A percentile compares a stretch with the other conserved stretches of the same genome.
Evolutionary conservation across 2,797 vertebrate genomes (phyloP).

Genomic region (Bufotes viridis): DNA sequence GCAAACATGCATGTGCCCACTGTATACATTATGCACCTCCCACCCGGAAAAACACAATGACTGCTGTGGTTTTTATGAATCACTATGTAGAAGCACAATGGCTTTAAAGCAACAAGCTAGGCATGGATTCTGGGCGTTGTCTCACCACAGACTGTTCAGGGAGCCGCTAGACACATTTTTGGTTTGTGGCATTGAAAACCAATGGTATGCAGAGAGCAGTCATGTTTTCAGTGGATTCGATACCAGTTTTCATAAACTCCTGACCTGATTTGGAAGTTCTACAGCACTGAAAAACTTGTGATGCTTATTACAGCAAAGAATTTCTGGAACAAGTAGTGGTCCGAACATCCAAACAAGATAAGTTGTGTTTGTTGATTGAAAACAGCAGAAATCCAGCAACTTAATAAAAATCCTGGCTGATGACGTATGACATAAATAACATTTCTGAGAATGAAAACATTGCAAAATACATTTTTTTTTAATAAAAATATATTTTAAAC

Average conservation of each 20-base stretch:
- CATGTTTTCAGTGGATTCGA: conserved; percentile 45
- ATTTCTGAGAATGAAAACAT: background rate
- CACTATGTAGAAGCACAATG: background rate
- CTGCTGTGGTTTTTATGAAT: conserved; percentile 22
- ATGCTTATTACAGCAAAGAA: conserved; percentile 7
- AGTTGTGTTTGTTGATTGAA: conserved; percentile 19
- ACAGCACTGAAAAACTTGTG: background rate
- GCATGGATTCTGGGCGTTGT: conserved; percentile 30
- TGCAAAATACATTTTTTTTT: background rate
- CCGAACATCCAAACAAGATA: background rate
- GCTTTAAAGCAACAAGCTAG: conserved; percentile 6
- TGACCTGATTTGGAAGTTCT: conserved; percentile 46
- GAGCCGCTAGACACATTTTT: conserved; percentile 40
- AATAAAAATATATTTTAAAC: too few species aligned
- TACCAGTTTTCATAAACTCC: conserved; percentile 55
- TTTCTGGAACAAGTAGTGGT: conserved; percentile 20
- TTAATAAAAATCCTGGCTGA: background rate
- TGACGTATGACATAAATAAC: background rate
- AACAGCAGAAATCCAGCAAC: conserved; percentile 10
- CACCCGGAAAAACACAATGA: background rate
- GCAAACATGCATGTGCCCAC: background rate
- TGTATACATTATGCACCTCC: background rate
- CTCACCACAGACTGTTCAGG: conserved; percentile 44
- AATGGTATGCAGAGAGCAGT: conserved; percentile 28
- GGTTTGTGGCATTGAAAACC: conserved; percentile 38